Percentiles rank a stretch among this genome's conserved stretches.
phyloP scores from a whole-genome alignment of 2,888 invertebrate species.

The Chaetoderma sp. region DNA sequence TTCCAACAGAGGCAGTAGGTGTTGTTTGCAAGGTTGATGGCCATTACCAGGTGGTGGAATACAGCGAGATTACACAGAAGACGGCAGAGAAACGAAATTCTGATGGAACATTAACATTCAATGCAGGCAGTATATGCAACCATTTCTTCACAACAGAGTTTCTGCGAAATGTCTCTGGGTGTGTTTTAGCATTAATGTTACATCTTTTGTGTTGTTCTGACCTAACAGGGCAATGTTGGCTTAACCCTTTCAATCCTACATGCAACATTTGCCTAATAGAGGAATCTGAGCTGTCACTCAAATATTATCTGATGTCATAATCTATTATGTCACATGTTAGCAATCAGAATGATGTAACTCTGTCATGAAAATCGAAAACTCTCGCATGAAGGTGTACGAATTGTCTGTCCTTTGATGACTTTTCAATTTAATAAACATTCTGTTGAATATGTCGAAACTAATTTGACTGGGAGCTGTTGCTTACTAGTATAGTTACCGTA shows the following conservation, averaged over 20 bases:
- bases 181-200: slow-evolving; percentile 46
- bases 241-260: not conserved
- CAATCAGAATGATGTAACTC: no score
- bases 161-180: slow-evolving; percentile 79
- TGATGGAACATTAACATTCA: slow-evolving; percentile 87
- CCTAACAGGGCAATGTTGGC: not conserved
- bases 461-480: no score
- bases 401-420: no score
- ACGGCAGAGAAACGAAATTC: slow-evolving; percentile 82
- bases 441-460: no score
- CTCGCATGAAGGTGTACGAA: no score
- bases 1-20: slow-evolving; percentile 93
- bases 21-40: slow-evolving; percentile 94
- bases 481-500: no score
- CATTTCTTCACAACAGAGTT: slow-evolving; percentile 95
- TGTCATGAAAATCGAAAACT: no score
- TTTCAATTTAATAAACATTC: no score
- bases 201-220: not conserved
- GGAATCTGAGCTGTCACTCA: no score
- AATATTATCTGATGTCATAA: no score
- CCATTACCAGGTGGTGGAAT: slow-evolving; percentile 90
- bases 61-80: slow-evolving; percentile 92
- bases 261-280: no score
- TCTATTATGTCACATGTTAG: no score
- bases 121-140: slow-evolving; percentile 97